Conservation (phyloP, 92 coral and sea anemone genomes). For the Phenganax marumi region DNA sequence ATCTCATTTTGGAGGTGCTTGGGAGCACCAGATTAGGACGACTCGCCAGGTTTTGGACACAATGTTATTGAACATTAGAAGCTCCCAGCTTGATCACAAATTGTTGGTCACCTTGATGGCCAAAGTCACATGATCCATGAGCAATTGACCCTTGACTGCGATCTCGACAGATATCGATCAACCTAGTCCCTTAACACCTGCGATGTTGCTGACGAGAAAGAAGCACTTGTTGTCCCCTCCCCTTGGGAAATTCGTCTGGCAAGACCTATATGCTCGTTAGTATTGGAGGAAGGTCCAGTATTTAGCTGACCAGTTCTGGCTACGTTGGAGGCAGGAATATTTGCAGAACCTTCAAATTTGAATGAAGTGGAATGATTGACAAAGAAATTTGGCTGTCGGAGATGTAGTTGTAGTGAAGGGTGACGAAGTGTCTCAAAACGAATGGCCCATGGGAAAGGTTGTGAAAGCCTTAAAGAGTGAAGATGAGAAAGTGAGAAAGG, state of each 20-base stretch:
- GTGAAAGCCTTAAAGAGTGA: constrained; percentile 25
- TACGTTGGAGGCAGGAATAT: too few species aligned
- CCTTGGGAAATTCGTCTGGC: too few species aligned
- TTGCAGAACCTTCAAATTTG: constrained; percentile 51
- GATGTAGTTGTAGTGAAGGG: constrained; percentile 52
- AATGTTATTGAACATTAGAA: background rate
- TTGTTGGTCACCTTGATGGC: constrained; percentile 1
- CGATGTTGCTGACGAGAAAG: background rate
- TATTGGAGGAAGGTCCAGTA: too few species aligned
- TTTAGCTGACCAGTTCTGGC: too few species aligned
- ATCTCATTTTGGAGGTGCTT: too few species aligned
- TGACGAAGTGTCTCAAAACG: constrained; percentile 32
- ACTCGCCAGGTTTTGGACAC: constrained; percentile 42
- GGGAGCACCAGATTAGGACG: too few species aligned
- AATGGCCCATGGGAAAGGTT: constrained; percentile 51
- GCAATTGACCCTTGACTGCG: background rate
- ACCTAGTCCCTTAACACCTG: background rate
- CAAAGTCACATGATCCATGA: background rate
- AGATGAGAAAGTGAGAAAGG: constrained; percentile 52
- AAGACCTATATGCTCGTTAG: too few species aligned
- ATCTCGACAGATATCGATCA: background rate
- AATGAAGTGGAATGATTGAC: constrained; percentile 40
- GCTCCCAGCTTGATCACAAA: background rate
- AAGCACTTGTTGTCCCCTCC: too few species aligned
- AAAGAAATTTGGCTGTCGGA: constrained; percentile 35